Conservation (phyloP, 2,113 vertebrate genomes). For the Calyptomena viridis region DNA sequence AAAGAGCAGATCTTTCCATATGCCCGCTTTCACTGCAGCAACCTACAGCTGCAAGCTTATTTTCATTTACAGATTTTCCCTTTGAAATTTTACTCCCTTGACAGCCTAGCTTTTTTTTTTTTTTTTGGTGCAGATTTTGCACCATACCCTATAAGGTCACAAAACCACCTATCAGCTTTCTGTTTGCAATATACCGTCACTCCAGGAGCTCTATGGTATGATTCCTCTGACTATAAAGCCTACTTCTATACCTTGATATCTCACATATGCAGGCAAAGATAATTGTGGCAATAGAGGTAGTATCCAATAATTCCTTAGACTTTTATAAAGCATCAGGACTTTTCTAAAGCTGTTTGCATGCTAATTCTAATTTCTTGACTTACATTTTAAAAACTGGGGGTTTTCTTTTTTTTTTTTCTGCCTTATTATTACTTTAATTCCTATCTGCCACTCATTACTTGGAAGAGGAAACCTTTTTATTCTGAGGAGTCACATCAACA, state of each 20-base stretch:
- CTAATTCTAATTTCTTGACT: neutral
- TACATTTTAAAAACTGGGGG: neutral
- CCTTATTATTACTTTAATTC: neutral
- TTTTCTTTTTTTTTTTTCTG: neutral
- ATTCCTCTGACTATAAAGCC: neutral
- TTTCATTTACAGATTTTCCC: neutral
- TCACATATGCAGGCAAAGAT: neutral
- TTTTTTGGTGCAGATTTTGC: neutral
- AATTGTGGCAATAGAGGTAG: accelerated
- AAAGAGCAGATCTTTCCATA: neutral
- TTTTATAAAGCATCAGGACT: neutral
- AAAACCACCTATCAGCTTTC: neutral
- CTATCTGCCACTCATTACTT: neutral
- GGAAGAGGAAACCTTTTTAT: neutral
- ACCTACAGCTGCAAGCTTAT: neutral
- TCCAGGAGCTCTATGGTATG: neutral
- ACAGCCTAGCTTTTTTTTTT: neutral
- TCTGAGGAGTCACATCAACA: neutral
- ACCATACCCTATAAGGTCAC: neutral
- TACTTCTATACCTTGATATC: neutral
- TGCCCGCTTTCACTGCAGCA: neutral
- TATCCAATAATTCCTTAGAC: neutral
- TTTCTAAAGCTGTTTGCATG: neutral
- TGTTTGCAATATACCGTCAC: neutral
- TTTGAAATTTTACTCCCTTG: neutral